Evolutionary conservation across 2,797 vertebrate species (phyloP).

Genomic region (Pseudopleuronectes americanus): DNA sequence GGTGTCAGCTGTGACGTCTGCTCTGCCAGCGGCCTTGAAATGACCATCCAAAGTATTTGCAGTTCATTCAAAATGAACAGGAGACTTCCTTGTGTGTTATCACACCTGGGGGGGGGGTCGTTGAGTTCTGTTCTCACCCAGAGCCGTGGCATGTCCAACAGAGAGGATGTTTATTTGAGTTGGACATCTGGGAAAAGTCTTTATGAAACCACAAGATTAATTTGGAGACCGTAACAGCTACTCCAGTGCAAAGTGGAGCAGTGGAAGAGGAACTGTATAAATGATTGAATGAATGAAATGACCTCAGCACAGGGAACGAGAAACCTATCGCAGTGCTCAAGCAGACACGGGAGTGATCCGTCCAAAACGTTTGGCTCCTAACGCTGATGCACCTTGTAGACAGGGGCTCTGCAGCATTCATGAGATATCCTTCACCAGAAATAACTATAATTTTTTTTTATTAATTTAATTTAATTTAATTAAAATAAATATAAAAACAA

Average conservation of each 20-base stretch:
- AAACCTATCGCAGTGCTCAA: neutral
- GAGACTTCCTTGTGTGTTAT: constrained; percentile 15
- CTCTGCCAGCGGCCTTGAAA: constrained; percentile 42
- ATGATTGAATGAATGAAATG: neutral
- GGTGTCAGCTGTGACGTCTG: constrained; percentile 32
- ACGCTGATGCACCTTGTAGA: neutral
- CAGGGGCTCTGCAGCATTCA: too few species aligned
- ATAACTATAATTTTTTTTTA: too few species aligned
- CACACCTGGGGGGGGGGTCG: neutral
- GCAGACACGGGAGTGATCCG: constrained; percentile 8
- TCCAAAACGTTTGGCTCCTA: neutral
- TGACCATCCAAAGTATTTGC: constrained; percentile 35
- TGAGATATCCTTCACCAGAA: too few species aligned
- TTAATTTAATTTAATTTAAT: too few species aligned
- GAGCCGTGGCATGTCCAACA: constrained; percentile 6
- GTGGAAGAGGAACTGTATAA: neutral
- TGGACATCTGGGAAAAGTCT: neutral
- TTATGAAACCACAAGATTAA: neutral
- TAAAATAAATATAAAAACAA: too few species aligned
- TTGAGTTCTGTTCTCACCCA: constrained; percentile 25
- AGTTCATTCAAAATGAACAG: constrained; percentile 33
- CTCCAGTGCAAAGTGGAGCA: too few species aligned
- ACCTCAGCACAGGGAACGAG: neutral
- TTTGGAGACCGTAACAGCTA: neutral
- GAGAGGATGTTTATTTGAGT: constrained; percentile 21